Percentiles rank a stretch among this genome's conserved stretches.
Conservation (phyloP, 2,113 vertebrate species). For the Scomber scombrus region DNA sequence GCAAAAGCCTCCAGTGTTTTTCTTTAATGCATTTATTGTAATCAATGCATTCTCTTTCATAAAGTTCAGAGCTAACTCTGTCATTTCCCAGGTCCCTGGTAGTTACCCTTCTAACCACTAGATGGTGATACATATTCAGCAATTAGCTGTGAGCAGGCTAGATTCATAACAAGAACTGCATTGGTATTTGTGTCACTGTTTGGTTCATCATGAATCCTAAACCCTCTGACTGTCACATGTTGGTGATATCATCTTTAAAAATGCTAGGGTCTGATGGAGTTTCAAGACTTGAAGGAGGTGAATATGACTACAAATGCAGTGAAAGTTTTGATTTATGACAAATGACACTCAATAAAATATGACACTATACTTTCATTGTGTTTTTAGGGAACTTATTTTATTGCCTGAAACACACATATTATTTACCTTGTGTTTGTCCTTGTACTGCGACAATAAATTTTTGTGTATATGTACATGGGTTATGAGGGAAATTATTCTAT, state of each 20-base stretch:
- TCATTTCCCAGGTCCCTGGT: rapidly evolving
- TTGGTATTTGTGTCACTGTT: constrained; percentile 5
- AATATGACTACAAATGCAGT: neutral
- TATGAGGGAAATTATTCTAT: no score
- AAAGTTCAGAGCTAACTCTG: neutral
- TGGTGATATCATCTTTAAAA: neutral
- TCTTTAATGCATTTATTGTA: neutral
- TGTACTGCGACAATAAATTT: neutral
- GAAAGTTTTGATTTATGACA: neutral
- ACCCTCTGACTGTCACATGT: neutral
- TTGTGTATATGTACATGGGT: neutral
- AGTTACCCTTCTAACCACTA: constrained; percentile 54
- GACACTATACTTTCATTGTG: no score
- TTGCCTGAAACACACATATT: neutral
- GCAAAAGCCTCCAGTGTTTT: neutral
- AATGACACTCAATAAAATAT: neutral
- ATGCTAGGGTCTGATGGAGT: neutral
- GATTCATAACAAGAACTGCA: neutral
- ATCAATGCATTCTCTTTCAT: neutral
- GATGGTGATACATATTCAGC: constrained; percentile 62
- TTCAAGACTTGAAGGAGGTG: neutral
- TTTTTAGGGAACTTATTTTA: neutral
- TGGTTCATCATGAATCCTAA: neutral
- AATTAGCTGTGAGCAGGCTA: constrained; percentile 14
- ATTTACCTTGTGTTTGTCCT: neutral